Evolutionary conservation across 2,113 vertebrate species (phyloP), one percentile per base, ranked within the genome.

Genomic region (Prochilodus magdalenae): DNA sequence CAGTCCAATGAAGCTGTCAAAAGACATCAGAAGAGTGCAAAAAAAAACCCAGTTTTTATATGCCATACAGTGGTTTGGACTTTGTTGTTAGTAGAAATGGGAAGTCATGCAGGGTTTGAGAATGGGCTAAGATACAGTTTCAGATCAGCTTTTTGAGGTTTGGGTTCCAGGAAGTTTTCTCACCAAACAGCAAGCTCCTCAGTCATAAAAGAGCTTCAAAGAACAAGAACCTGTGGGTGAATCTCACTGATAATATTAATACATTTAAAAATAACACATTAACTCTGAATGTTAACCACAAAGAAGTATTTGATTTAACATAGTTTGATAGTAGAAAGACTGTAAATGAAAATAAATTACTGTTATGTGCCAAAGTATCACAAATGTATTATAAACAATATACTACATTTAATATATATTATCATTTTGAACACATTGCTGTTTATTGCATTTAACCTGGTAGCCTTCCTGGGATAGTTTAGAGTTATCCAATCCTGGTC

Each of bases 61-160:
- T 59, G 29, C 27, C 30, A 36, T n/a, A 40, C 29, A 60, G 73
- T 75, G 51, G 55, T 59, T 75, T 59, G 53, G 20, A 75, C 53
- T 57, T 57, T 57, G 27, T 29, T 33, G 12, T 27, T 29, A 1
- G n/a, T 26, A 15, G 22, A 60, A 18, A 10, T 13, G 27, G 65
- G 30, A 13, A 69, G n/a, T 3, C 63, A 55, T 12, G 16, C n/a
- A 26, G 33, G 59, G 30, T 60, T 59, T 55, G 3, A 59, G 33
- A 70, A n/a, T 24, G 22, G 22, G 66, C 66, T 24, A 40, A n/a
- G 36, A 70, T 67, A 66, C 30, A 44, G 66, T 24, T 40, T 67
- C 36, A 12, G 66, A 69, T 69, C 66, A 36, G 18, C 29, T 75
- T 24, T 75, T 26, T 33, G 57, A 16, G 73, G 36, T 62, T 62